Conservation (phyloP, 2,888 invertebrate species). For the Tetranychus piercei region DNA sequence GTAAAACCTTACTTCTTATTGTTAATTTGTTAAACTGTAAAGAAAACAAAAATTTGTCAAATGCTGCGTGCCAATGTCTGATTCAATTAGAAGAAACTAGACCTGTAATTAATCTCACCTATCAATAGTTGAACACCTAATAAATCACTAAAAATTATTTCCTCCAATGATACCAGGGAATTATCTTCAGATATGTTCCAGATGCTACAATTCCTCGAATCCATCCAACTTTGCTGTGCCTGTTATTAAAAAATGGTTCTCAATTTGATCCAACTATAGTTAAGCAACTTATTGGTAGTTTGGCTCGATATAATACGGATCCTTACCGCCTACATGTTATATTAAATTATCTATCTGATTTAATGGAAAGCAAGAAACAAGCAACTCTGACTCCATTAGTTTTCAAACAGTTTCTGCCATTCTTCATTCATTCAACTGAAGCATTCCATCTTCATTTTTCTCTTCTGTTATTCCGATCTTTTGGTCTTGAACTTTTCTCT, state of each 20-base stretch:
- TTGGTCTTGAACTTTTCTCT: conserved; percentile 22
- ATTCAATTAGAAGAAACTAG: neutral
- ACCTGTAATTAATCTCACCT: neutral
- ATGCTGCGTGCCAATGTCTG: neutral
- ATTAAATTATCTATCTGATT: neutral
- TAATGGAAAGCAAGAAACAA: neutral
- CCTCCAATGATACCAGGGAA: neutral
- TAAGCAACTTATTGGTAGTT: neutral
- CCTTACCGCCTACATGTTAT: neutral
- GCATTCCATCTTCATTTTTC: conserved; percentile 23
- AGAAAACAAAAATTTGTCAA: neutral
- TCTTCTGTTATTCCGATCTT: conserved; percentile 18
- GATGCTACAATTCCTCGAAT: neutral
- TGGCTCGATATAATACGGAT: neutral
- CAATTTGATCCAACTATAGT: neutral
- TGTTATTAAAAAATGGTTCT: neutral
- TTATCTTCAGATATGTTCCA: neutral
- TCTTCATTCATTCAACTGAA: conserved; percentile 22
- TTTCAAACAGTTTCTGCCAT: conserved; percentile 20
- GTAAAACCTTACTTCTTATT: too few relatives aligned
- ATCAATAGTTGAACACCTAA: too few relatives aligned
- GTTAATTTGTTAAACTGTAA: neutral
- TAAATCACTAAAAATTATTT: too few relatives aligned
- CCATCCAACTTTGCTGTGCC: neutral
- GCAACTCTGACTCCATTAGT: conserved; percentile 12